Evolutionary conservation across 2,797 vertebrate species (phyloP), one percentile per base, ranked within the genome.

Genomic region (Fistularia tabacaria): DNA sequence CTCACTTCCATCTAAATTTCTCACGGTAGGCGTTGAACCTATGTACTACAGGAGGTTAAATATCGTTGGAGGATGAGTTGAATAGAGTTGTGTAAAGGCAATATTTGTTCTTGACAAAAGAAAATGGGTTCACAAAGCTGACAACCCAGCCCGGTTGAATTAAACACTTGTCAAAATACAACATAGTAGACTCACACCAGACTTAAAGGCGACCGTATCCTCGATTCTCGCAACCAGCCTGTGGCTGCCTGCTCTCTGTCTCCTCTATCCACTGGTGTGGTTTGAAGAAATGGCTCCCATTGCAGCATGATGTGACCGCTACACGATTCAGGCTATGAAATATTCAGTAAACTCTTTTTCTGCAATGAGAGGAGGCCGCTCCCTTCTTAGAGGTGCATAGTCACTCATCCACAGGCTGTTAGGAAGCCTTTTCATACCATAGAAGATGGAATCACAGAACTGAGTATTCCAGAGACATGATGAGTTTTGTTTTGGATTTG

Each of bases 301-400:
- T 39, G 50, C 43, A 54, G 46, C 51, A 36, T 36, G 13, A 43
- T 52, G 64, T 64, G 61, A 65, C 48, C 41, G 36, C 46, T 38
- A 39, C 52, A 46, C 54, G 62, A 57, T 59, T 53, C 38, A 51
- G 13, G 38, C 41, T 47, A 74, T 74, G 59, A 74, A 72, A 78
- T 74, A 74, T 78, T 69, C 62, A 71, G 48, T 12, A 7, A 53
- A 43, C 25, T 63, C 49, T 47, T 42, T 48, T 44, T 65, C 55
- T 65, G 14, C 3, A 14, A 54, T 41, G 36, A 41, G 45, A 46
- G 10, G 38, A 59, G 36, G 45, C 59, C 48, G 15, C 10, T 59
- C 7, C 14, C n/a, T 46, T 36, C 14, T 49, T 46, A 49, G 37
- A 49, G 36, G 45, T 49, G 46, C 15, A 14, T 10, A 49, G 13